Conservation (phyloP, 2,113 vertebrate genomes). For the Aviceda subcristata region DNA sequence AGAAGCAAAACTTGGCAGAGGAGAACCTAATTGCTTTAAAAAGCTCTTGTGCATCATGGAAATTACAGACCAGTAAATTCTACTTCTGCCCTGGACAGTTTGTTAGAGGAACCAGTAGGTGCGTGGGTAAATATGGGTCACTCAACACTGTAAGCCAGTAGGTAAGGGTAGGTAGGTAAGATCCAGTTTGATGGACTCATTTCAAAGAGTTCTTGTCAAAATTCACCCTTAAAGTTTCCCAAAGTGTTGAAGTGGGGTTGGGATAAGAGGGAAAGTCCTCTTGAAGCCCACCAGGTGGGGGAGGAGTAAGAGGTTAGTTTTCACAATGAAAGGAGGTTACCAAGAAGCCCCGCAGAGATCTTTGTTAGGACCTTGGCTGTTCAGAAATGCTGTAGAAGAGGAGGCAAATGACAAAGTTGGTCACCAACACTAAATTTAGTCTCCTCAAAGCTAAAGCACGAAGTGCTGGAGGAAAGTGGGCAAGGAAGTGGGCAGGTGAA, state of each 20-base stretch:
- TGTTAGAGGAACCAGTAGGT: neutral
- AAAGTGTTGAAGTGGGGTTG: neutral
- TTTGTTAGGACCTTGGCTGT: neutral
- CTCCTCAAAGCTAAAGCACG: neutral
- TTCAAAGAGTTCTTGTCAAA: neutral
- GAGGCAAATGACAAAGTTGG: neutral
- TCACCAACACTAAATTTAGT: conserved; percentile 32
- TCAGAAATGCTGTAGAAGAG: neutral
- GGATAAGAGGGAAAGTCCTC: neutral
- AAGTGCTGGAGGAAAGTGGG: neutral
- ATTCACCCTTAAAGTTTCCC: neutral
- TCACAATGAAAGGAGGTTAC: neutral
- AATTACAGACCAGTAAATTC: neutral
- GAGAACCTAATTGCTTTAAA: neutral
- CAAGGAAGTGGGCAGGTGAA: conserved; percentile 58
- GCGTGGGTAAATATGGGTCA: neutral
- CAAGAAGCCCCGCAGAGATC: neutral
- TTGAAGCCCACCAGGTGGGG: neutral
- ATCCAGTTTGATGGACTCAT: neutral
- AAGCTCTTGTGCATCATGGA: neutral
- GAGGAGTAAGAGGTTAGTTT: neutral
- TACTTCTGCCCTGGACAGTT: neutral
- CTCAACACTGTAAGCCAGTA: neutral
- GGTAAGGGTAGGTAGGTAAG: neutral
- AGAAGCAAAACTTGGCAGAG: neutral